phyloP scores from a whole-genome alignment of 1,140 invertebrate species.

The Drosophila serrata region DNA sequence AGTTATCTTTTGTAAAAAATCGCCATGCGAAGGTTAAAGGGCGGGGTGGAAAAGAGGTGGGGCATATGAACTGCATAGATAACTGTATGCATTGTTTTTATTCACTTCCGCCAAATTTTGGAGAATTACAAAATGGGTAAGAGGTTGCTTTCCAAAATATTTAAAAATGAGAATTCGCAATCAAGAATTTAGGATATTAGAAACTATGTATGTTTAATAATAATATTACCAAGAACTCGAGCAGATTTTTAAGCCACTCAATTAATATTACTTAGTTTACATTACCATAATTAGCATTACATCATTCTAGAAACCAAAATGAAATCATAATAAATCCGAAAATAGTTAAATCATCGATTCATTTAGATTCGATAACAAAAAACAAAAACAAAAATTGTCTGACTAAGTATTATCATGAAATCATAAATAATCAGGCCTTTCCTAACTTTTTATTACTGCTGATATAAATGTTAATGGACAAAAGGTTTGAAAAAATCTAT shows the following conservation, averaged over 20 bases:
- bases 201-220: no score
- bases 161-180: background rate
- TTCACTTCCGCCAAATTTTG: slow-evolving; percentile 21
- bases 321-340: background rate
- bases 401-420: background rate
- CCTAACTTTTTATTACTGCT: no score
- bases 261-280: no score
- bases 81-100: slow-evolving; percentile 39
- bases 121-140: slow-evolving; percentile 38
- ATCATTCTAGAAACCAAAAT: background rate
- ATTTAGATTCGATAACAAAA: no score
- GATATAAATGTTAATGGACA: background rate
- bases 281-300: background rate
- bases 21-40: slow-evolving; percentile 26
- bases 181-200: no score
- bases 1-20: slow-evolving; percentile 79
- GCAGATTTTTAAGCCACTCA: no score
- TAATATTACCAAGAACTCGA: no score
- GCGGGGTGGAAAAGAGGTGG: background rate
- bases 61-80: slow-evolving; percentile 20
- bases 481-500: background rate
- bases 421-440: slow-evolving; percentile 1
- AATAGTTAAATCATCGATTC: background rate
- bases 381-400: background rate
- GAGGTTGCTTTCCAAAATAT: slow-evolving; percentile 44